Conservation (phyloP, 2,888 invertebrate genomes). For the Catocala sponsa region DNA sequence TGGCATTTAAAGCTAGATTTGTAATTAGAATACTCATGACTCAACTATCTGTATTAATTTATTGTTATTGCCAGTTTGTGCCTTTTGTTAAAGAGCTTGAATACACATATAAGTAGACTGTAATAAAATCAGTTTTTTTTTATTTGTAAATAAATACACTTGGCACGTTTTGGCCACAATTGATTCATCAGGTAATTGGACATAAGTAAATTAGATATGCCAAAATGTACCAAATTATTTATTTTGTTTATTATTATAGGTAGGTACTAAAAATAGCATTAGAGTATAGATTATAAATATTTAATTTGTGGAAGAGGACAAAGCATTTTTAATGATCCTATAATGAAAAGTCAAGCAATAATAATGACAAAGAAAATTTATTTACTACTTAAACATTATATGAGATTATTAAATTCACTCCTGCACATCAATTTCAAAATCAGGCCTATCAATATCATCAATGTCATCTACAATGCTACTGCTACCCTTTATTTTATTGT, state of each 20-base stretch:
- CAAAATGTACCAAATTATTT: constrained; percentile 14
- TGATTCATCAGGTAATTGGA: constrained; percentile 8
- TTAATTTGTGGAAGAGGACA: constrained; percentile 2
- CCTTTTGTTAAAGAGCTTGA: too few relatives aligned
- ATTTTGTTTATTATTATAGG: constrained; percentile 6
- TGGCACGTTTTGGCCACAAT: constrained; percentile 13
- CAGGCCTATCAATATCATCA: constrained; percentile 11
- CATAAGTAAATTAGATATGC: constrained; percentile 9
- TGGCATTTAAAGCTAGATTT: too few relatives aligned
- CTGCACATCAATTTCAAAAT: constrained; percentile 9
- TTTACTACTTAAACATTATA: background rate
- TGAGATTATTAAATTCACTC: background rate
- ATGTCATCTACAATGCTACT: constrained; percentile 6
- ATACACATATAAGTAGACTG: too few relatives aligned
- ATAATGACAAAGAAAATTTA: background rate
- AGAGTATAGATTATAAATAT: too few relatives aligned
- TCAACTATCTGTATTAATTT: too few relatives aligned
- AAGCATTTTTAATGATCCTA: constrained; percentile 4
- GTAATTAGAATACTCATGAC: too few relatives aligned
- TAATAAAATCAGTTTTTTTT: too few relatives aligned
- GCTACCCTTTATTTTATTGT: constrained; percentile 11
- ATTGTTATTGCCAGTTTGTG: too few relatives aligned
- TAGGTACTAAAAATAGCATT: constrained; percentile 4
- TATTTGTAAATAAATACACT: constrained; percentile 10
- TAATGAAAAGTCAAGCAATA: constrained; percentile 3